These are phyloP conservation scores for Halisarca cf. caerulea DNA, from an alignment of 37 sponge, comb jelly and placozoan species.

Conservation along the genomic window DNA sequence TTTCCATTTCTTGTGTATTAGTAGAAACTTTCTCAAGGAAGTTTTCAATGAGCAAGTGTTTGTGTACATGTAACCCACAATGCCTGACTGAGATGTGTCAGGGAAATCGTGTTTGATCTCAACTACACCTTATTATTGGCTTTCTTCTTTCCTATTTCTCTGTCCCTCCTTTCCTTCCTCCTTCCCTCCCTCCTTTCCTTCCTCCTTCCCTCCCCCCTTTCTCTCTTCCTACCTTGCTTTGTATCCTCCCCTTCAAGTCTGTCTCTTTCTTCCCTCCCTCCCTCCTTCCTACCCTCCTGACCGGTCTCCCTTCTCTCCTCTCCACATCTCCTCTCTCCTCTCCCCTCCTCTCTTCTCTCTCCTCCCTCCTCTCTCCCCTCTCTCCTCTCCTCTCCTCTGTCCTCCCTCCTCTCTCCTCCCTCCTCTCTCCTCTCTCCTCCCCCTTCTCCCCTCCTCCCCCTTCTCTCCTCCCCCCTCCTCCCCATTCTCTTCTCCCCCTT, in stretches of 20 bases:
- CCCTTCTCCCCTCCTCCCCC: not conserved
- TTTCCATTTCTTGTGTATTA: too few relatives aligned
- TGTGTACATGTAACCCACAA: too few relatives aligned
- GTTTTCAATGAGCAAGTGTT: too few relatives aligned
- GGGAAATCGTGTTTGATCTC: too few relatives aligned
- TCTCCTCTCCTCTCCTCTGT: not conserved
- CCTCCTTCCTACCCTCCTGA: not conserved
- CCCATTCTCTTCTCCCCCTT: not conserved
- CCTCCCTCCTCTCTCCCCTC: not conserved
- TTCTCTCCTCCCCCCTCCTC: not conserved
- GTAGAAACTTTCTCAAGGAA: too few relatives aligned
- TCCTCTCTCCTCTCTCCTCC: not conserved
- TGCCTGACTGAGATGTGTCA: too few relatives aligned
- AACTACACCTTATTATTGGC: too few relatives aligned
- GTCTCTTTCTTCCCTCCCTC: conserved; percentile 7
- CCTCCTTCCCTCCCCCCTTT: not conserved
- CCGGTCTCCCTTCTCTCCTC: not conserved
- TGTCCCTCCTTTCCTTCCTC: not conserved
- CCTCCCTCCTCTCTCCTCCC: not conserved
- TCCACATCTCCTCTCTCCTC: too few relatives aligned
- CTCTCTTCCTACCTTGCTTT: not conserved
- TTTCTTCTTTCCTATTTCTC: not conserved
- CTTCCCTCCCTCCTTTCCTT: conserved; percentile 16
- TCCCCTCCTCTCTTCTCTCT: not conserved
- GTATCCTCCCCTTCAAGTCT: not conserved